Evolutionary conservation across 2,113 vertebrate genomes (phyloP).

Genomic region (Hydrolagus affinis): DNA sequence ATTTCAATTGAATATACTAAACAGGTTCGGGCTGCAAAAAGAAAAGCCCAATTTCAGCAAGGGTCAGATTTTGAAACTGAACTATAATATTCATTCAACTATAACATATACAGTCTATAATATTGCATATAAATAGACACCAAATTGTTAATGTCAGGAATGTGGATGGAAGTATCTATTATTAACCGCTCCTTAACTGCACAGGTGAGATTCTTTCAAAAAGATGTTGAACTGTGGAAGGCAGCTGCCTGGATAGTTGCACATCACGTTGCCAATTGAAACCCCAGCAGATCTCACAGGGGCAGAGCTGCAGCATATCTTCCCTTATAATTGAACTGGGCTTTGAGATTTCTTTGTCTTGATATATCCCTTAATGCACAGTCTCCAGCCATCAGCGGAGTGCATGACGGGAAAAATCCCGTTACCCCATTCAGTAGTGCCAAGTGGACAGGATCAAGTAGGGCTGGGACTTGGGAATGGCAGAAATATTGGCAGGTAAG

Average conservation of each 20-base stretch:
- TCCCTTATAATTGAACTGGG: constrained; percentile 75
- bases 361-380: constrained; percentile 53
- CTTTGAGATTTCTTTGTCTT: constrained; percentile 75
- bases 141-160: not conserved
- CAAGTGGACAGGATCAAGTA: constrained; percentile 67
- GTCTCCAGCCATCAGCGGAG: constrained; percentile 50
- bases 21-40: too few relatives aligned
- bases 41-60: too few relatives aligned
- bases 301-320: constrained; percentile 63
- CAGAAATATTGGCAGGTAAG: constrained; percentile 68
- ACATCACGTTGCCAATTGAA: constrained; percentile 57
- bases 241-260: constrained; percentile 53
- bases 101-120: too few relatives aligned
- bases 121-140: not conserved
- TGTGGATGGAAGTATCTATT: not conserved
- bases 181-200: constrained; percentile 36
- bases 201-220: constrained; percentile 58
- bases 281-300: constrained; percentile 60
- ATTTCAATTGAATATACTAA: too few relatives aligned
- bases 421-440: constrained; percentile 63
- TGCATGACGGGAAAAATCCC: constrained; percentile 68
- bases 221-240: constrained; percentile 49
- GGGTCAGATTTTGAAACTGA: too few relatives aligned
- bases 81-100: not conserved
- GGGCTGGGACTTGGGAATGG: constrained; percentile 57